Conservation (phyloP, 2,888 invertebrate genomes). For the Temnothorax ravouxi region DNA sequence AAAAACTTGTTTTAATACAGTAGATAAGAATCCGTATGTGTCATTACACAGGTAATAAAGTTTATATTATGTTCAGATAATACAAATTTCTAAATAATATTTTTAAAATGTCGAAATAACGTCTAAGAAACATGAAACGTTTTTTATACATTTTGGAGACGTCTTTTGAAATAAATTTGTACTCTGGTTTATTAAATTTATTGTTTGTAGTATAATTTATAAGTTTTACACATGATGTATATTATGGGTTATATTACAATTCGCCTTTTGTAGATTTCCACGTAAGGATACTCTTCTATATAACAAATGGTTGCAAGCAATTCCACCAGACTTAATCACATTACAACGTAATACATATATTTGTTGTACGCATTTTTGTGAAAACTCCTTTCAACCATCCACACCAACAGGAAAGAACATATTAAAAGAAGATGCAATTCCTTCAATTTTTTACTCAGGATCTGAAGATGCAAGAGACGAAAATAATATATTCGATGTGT, state of each 20-base stretch:
- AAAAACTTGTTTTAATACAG: too few species aligned
- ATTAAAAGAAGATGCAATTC: neutral
- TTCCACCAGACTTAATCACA: neutral
- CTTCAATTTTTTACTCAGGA: neutral
- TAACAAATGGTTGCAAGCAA: neutral
- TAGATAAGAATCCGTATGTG: too few species aligned
- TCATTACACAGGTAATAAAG: too few species aligned
- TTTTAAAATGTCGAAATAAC: too few species aligned
- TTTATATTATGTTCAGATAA: too few species aligned
- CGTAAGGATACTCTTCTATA: neutral
- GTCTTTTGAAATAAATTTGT: too few species aligned
- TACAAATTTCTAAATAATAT: too few species aligned
- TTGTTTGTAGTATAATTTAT: neutral
- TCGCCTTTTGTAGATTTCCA: neutral
- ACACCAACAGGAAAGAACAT: neutral
- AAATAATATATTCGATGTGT: neutral
- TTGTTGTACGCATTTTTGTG: neutral
- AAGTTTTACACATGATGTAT: slow-evolving; percentile 46
- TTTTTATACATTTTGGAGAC: too few species aligned
- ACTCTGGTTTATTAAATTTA: too few species aligned
- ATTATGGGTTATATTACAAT: neutral
- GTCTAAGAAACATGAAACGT: too few species aligned
- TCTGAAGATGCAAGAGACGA: neutral
- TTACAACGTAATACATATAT: neutral
- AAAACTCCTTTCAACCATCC: neutral